phyloP scores from a whole-genome alignment of 2,888 invertebrate genomes.

The Leuctra nigra region DNA sequence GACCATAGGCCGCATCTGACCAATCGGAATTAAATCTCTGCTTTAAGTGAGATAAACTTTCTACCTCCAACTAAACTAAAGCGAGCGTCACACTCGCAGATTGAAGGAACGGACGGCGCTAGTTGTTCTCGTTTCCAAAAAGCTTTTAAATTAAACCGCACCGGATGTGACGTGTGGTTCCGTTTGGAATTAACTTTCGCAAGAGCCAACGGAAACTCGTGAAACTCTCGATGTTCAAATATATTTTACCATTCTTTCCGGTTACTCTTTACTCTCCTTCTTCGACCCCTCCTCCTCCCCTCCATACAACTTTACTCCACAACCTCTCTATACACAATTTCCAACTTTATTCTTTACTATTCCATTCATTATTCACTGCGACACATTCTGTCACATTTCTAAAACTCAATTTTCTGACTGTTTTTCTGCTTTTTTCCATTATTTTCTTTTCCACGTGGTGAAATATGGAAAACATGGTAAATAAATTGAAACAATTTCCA shows the following conservation, averaged over 20 bases:
- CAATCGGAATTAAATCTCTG: conserved; percentile 14
- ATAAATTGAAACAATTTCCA: conserved; percentile 3
- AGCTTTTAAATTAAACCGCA: conserved; percentile 22
- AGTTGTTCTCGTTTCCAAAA: conserved; percentile 11
- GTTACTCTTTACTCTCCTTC: conserved; percentile 9
- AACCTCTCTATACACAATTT: neutral
- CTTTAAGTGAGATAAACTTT: conserved; percentile 4
- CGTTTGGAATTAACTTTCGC: conserved; percentile 18
- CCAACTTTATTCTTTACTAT: conserved; percentile 6
- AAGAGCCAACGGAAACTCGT: conserved; percentile 17
- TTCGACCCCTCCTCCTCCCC: neutral
- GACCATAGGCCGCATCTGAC: too few species aligned
- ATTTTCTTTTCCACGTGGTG: neutral
- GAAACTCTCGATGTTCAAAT: conserved; percentile 19
- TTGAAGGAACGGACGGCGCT: neutral
- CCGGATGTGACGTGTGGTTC: conserved; percentile 16
- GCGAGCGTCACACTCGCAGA: neutral
- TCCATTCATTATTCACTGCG: conserved; percentile 12
- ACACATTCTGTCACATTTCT: conserved; percentile 15
- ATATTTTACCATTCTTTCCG: conserved; percentile 19
- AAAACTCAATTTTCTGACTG: conserved; percentile 15
- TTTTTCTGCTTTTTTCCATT: conserved; percentile 9
- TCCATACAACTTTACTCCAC: neutral
- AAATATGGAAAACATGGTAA: conserved; percentile 15
- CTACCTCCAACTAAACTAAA: too few species aligned